These are phyloP conservation scores for Noctua janthina DNA, from an alignment of 2,888 invertebrate genomes.

Conservation along the genomic window DNA sequence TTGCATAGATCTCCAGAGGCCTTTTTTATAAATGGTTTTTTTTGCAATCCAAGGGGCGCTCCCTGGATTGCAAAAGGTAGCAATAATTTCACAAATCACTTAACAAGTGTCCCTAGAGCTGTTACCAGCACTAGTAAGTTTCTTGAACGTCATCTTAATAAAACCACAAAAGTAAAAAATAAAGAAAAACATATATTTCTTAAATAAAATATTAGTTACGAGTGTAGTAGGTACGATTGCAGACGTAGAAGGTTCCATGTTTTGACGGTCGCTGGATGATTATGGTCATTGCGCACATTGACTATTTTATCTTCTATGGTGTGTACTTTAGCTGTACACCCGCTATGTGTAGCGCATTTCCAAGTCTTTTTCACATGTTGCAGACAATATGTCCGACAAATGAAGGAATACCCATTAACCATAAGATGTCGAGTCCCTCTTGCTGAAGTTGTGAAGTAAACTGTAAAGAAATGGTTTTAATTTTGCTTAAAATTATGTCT, in stretches of 20 bases:
- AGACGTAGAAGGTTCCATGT: conserved; percentile 56
- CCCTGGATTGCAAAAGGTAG: background rate
- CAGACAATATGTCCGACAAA: conserved; percentile 80
- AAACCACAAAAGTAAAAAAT: conserved; percentile 13
- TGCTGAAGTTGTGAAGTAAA: conserved; percentile 79
- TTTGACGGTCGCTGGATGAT: conserved; percentile 68
- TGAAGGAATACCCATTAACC: conserved; percentile 79
- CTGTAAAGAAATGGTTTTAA: conserved; percentile 72
- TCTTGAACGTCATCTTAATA: background rate
- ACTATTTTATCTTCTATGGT: conserved; percentile 79
- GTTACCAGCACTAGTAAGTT: background rate
- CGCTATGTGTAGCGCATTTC: conserved; percentile 80
- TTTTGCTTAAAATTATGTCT: conserved; percentile 18
- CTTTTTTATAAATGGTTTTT: background rate
- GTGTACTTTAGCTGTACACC: conserved; percentile 81
- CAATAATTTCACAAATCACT: background rate
- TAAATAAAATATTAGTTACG: conserved; percentile 9
- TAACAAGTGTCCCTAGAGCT: background rate
- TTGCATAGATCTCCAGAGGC: background rate
- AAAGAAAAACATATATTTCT: conserved; percentile 22
- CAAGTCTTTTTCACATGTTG: conserved; percentile 79
- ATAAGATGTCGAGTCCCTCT: conserved; percentile 80
- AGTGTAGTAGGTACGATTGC: conserved; percentile 51
- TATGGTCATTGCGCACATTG: conserved; percentile 76
- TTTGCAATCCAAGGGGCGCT: background rate